Base-by-base conservation (phyloP, 2,888 invertebrate species). In the Rosalia funebris region DNA sequence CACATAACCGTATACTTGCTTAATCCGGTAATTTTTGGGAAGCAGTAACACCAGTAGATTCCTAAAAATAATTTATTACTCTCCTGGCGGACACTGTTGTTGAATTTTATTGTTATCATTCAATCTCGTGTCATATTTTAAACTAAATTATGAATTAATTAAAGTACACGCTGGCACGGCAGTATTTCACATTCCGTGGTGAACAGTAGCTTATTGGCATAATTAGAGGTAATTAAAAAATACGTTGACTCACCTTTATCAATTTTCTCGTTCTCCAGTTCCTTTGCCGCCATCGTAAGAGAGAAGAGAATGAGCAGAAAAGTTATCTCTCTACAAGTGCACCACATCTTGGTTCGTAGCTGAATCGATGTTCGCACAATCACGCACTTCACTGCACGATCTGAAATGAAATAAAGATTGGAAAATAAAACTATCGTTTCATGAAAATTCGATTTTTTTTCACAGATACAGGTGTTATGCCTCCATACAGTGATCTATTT, bases 261-360 rank as follows among this genome's bases (percentile, higher is more conserved):
- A 56, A 76, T 66, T 70, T 74, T 73, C 52, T 76, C 75, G 48
- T 76, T 76, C 53, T 74, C 73, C 14, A 69, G 48, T 34, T 71
- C 70, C 66, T 68, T 72, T 34, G 69, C 66, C 0, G 73, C 73
- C 7, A 58, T 53, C 2, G 54, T 56, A 10, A 65, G 47, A 45
- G 66, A 46, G 19, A 63, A 54, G 11, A 53, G 19, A 34, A 67
- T 50, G 20, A 68, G 46, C 31, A 71, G 50, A 11, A 70, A 47
- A 42, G 63, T 45, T 34, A 64, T 55, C 50, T 63, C 60, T 54
- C 42, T 44, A 25, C 34, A 62, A 10, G 58, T 41, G 34, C 20
- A 39, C 55, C 62, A 59, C 72, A 72, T 72, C 36, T 62, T 66
- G 57, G 32, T 42, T 19, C 42, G 31, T 20, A 55, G 58, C 34